Percentiles rank a stretch among this genome's conserved stretches.
These are phyloP conservation scores for Pachydiplax longipennis DNA, from an alignment of 2,888 invertebrate genomes.

Conservation along the genomic window DNA sequence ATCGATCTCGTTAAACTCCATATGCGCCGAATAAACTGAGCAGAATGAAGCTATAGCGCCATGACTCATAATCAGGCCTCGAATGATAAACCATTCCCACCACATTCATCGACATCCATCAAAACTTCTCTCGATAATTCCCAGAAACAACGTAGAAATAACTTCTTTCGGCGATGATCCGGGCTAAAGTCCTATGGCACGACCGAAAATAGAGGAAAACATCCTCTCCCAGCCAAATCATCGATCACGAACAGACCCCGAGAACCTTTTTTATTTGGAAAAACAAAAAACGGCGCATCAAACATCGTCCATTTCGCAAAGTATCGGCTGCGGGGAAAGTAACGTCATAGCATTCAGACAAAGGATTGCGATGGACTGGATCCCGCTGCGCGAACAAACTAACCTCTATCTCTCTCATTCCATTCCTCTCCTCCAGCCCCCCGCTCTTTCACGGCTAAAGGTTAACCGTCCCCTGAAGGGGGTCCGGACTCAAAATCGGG, in stretches of 20 bases:
- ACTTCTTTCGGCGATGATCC: too few relatives aligned
- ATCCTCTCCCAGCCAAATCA: neutral
- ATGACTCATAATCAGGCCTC: too few relatives aligned
- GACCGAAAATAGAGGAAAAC: neutral
- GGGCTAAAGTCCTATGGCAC: too few relatives aligned
- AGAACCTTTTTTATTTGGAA: neutral
- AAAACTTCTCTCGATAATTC: too few relatives aligned
- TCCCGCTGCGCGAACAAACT: neutral
- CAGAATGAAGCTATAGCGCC: too few relatives aligned
- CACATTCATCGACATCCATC: too few relatives aligned
- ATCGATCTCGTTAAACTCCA: too few relatives aligned
- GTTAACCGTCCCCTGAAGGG: conserved; percentile 16
- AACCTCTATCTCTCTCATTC: neutral
- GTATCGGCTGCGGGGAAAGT: neutral
- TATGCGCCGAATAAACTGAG: too few relatives aligned
- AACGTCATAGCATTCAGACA: neutral
- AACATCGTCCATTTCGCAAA: neutral
- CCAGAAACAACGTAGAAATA: too few relatives aligned
- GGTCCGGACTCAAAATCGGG: conserved; percentile 11
- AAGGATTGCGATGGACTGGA: neutral
- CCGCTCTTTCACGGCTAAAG: conserved; percentile 5
- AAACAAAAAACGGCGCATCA: neutral
- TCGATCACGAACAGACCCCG: neutral
- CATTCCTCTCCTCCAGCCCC: neutral
- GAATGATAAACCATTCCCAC: too few relatives aligned